Conservation (phyloP, 2,113 vertebrate genomes). For the Perca schrenkii region DNA sequence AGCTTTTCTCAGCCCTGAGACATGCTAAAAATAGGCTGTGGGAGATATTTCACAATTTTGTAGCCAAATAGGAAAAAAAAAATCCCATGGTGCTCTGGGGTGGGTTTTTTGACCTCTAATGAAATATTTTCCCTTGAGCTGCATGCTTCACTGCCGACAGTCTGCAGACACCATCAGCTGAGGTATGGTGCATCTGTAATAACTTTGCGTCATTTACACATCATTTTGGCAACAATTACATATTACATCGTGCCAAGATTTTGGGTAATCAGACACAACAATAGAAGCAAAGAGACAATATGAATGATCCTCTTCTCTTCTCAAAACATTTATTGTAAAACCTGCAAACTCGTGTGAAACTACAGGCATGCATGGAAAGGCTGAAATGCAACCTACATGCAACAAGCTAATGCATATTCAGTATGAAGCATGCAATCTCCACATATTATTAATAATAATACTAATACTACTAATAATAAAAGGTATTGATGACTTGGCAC, state of each 20-base stretch:
- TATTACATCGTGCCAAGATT: too few species aligned
- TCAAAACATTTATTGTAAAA: background rate
- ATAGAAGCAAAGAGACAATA: background rate
- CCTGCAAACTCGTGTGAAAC: background rate
- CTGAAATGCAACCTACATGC: too few species aligned
- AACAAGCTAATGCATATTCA: background rate
- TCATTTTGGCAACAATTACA: background rate
- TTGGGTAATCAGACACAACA: background rate
- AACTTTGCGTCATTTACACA: background rate
- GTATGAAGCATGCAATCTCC: background rate
- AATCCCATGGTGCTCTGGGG: slow-evolving; percentile 11
- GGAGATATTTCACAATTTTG: slow-evolving; percentile 29
- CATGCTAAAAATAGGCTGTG: slow-evolving; percentile 38
- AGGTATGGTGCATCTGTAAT: background rate
- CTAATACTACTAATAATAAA: too few species aligned
- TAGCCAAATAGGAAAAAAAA: slow-evolving; percentile 20
- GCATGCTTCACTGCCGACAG: background rate
- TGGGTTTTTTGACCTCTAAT: background rate
- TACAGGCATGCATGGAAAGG: background rate
- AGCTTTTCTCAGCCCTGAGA: slow-evolving; percentile 16
- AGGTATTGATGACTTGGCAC: too few species aligned
- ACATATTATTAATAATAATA: background rate
- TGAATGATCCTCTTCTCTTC: too few species aligned
- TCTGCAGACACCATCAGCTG: background rate
- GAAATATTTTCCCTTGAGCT: background rate